Evolutionary conservation across 2,888 invertebrate genomes (phyloP), one percentile per base, ranked within the genome.

Genomic region (Drosophila putrida): DNA sequence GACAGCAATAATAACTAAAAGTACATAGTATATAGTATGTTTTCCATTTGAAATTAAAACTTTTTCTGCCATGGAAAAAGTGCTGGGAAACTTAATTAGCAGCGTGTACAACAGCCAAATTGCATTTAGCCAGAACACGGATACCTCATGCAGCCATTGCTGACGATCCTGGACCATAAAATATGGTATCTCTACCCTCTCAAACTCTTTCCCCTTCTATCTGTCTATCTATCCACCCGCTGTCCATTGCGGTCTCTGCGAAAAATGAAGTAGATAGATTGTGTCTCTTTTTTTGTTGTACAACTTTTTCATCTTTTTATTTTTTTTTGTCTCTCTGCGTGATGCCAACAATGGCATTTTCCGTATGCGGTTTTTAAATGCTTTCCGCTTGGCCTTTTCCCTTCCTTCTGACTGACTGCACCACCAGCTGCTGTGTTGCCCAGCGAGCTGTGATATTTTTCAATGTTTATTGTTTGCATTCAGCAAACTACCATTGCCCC

Each of bases 201-300:
- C 25, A 28, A 8, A 6, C n/a, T 27, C 10, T 13, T 27, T 0
- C 9, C 15, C 27, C 20, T 11, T 2, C 25, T 28, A 5, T 5
- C 3, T 6, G 6, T 4, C 11, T 2, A 5, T 5, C 8, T n/a
- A 8, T 15, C 39, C 55, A 47, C 31, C 38, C 38, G 41, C 51
- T 49, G 41, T 53, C 47, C 63, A 61, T 54, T 65, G 55, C 63
- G 63, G 68, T 53, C 72, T 47, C 62, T 58, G 25, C 41, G 31
- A 71, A 71, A 82, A 65, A 59, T 85, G 72, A 82, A 82, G 82
- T 77, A 68, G 70, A 84, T 88, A 82, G 88, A 87, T 82, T 71
- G 70, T 62, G 47, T 54, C 53, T 62, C 66, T 82, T 66, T 33
- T 41, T 27, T 82, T 66, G 28, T 41, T 27, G 11, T 8, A 11